Percentiles rank a stretch among this genome's conserved stretches.
Conservation (phyloP, 2,888 invertebrate genomes). For the Dioctria linearis region DNA sequence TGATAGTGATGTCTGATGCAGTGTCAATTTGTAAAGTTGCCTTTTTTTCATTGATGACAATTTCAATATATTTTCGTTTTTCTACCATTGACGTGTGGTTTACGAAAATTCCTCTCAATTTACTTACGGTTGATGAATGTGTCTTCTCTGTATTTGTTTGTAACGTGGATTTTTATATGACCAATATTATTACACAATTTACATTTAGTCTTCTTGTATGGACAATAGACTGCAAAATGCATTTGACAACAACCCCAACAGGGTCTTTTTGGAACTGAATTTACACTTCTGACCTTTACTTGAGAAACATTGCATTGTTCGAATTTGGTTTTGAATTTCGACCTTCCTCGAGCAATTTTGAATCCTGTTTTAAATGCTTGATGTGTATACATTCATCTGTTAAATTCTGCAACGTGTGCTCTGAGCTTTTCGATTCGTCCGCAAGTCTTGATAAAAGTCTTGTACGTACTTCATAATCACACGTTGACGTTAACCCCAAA, state of each 20-base stretch:
- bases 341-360: conserved; percentile 35
- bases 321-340: conserved; percentile 2
- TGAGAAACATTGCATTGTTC: background rate
- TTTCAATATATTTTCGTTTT: conserved; percentile 57
- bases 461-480: conserved; percentile 57
- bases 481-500: conserved; percentile 57
- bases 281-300: conserved; percentile 1
- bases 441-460: conserved; percentile 57
- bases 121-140: background rate
- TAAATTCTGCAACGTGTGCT: conserved; percentile 41
- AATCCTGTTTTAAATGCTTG: conserved; percentile 49
- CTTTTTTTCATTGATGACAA: conserved; percentile 56
- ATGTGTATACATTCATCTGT: conserved; percentile 47
- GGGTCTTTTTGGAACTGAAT: conserved; percentile 55
- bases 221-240: conserved; percentile 57
- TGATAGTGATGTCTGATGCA: conserved; percentile 58
- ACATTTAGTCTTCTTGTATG: conserved; percentile 56
- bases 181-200: conserved; percentile 51
- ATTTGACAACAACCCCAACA: conserved; percentile 59
- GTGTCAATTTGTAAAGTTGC: conserved; percentile 57
- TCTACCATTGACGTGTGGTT: conserved; percentile 50
- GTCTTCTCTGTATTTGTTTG: background rate
- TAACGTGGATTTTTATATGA: conserved; percentile 49
- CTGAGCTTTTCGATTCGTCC: conserved; percentile 12
- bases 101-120: conserved; percentile 52